phyloP scores from a whole-genome alignment of 2,113 vertebrate species.

The Protobothrops mucrosquamatus region DNA sequence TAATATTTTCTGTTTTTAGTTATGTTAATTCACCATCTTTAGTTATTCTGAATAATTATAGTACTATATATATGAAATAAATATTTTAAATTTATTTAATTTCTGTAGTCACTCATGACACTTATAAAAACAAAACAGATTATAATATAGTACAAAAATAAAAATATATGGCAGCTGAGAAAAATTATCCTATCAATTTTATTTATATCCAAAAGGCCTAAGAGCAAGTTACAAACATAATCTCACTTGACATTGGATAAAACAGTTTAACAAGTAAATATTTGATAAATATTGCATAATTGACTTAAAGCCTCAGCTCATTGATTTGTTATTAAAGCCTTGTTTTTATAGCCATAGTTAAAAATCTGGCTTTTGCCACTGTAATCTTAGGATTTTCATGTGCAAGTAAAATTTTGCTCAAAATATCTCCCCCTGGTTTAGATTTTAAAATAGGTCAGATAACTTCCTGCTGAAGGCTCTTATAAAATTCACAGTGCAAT shows the following conservation, averaged over 20 bases:
- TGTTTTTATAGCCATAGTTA: background rate
- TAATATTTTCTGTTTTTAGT: background rate
- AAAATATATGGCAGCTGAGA: background rate
- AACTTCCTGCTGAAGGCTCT: background rate
- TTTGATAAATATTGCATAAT: background rate
- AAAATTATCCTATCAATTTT: background rate
- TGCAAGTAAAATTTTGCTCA: background rate
- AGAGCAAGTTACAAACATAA: background rate
- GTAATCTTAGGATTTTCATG: background rate
- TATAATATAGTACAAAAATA: background rate
- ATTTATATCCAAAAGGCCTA: background rate
- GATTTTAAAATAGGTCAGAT: background rate
- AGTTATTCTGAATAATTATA: background rate
- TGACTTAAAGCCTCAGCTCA: background rate
- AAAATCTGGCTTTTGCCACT: background rate
- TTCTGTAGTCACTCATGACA: background rate
- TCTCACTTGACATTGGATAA: background rate
- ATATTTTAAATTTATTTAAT: background rate
- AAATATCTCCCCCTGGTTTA: background rate
- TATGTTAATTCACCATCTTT: background rate
- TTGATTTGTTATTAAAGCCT: background rate
- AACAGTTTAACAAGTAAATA: background rate
- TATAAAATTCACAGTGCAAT: background rate
- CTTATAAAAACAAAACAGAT: background rate
- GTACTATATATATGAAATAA: background rate